Evolutionary conservation across 2,797 vertebrate species (phyloP), one percentile per base, ranked within the genome.

Genomic region (Pelochelys cantorii): DNA sequence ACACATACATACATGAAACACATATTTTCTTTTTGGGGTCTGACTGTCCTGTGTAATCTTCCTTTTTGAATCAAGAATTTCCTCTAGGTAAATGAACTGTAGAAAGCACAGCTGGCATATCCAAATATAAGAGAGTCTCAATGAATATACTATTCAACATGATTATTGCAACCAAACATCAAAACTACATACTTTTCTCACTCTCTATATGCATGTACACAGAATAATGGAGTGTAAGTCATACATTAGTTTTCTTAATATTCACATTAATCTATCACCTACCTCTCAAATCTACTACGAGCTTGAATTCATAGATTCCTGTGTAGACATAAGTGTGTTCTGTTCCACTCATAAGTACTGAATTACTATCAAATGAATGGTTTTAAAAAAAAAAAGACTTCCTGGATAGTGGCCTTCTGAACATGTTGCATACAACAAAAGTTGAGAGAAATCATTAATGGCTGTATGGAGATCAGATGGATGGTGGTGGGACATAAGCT

Each of bases 21-120:
- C 0, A 87, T 25, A 8, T 85, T 74, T 86, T 23, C 87, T 83
- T 93, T 90, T 82, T 71, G 86, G 81, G 37, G 13, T 31, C 91
- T 85, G 37, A 80, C 25, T 2, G 20, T 83, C 92, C 96, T 94
- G 81, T 85, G 53, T 71, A 89, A 93, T 88, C 91, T 91, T 90
- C 59, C 82, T 93, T 97, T 96, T 90, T 77, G 85, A 94, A 87
- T 89, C 4, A 10, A 94, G 92, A 97, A 89, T 92, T 79, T 83
- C 62, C 95, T 42, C 2, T 75, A 90, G 87, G 23, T 82, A 93
- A 97, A 96, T 84, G 94, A 82, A 22, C 84, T 95, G 87, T 88
- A 95, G 89, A 85, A 87, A 81, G 94, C 74, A 97, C 95, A 98
- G 97, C 97, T 96, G 96, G 94, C n/a, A 86, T 89, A 88, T 2